Percentiles rank a stretch among this genome's conserved stretches.
Conservation (phyloP, 2,113 vertebrate species). For the Lophius piscatorius region DNA sequence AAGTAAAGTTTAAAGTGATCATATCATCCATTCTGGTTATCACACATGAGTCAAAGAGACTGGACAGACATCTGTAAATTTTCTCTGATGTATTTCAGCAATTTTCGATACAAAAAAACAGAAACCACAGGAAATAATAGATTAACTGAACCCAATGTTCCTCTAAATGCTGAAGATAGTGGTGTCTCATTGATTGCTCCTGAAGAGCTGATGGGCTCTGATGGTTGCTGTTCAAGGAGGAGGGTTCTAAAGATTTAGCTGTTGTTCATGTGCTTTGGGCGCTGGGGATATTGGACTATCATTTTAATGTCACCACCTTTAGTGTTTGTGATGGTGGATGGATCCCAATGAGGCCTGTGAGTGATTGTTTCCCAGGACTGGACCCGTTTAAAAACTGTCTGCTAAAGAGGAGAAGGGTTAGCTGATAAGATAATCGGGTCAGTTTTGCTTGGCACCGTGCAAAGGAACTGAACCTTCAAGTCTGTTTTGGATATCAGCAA, state of each 20-base stretch:
- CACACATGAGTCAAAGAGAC: conserved; percentile 4
- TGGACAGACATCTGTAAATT: background rate
- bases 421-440: conserved; percentile 73
- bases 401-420: conserved; percentile 64
- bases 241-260: conserved; percentile 38
- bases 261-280: conserved; percentile 44
- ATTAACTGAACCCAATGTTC: conserved; percentile 17
- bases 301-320: conserved; percentile 50
- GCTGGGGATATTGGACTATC: conserved; percentile 33
- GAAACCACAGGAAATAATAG: conserved; percentile 21
- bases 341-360: conserved; percentile 55
- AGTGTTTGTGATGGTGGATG: conserved; percentile 48
- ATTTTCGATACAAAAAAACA: conserved; percentile 24
- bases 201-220: conserved; percentile 37
- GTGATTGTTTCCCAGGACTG: conserved; percentile 56
- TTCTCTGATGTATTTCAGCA: background rate
- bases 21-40: conserved; percentile 2
- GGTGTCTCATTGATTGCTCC: conserved; percentile 52
- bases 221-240: conserved; percentile 48
- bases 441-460: conserved; percentile 36
- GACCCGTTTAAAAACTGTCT: conserved; percentile 69
- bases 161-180: conserved; percentile 50
- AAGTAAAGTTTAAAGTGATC: conserved; percentile 1
- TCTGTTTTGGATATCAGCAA: conserved; percentile 70
- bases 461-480: conserved; percentile 40